phyloP scores from a whole-genome alignment of 2,888 invertebrate species.

The Hoplodrina blanda region DNA sequence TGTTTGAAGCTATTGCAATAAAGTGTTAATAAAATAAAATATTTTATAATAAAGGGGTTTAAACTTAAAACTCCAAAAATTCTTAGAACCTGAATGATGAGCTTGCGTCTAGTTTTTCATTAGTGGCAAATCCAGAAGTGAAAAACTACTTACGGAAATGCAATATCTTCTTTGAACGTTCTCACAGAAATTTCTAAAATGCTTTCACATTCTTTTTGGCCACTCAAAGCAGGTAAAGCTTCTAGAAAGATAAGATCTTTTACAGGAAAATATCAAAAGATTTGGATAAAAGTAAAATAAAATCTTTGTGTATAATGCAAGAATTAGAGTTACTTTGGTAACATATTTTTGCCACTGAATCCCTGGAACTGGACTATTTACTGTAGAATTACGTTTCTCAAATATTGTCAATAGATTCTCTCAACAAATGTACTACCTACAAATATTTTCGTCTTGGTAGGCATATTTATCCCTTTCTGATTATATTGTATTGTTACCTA shows the following conservation, averaged over 20 bases:
- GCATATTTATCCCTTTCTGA: not conserved
- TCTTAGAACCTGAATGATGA: conserved; percentile 6
- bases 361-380: not conserved
- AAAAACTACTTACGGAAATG: conserved; percentile 40
- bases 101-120: conserved; percentile 35
- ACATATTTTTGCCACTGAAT: conserved; percentile 7
- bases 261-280: conserved; percentile 22
- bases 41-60: not conserved
- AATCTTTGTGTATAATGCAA: conserved; percentile 12
- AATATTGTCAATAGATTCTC: conserved; percentile 7
- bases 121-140: conserved; percentile 24
- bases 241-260: conserved; percentile 26
- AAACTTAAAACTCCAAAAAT: not conserved
- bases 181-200: conserved; percentile 23
- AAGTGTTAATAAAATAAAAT: no score
- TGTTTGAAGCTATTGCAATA: no score
- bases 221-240: conserved; percentile 44
- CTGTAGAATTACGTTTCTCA: conserved; percentile 13
- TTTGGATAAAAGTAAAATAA: conserved; percentile 18
- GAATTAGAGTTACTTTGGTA: not conserved
- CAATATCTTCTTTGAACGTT: conserved; percentile 44
- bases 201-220: conserved; percentile 44
- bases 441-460: conserved; percentile 5
- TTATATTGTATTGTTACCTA: conserved; percentile 4
- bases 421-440: conserved; percentile 5